A percentile compares a stretch with the other conserved stretches of the same genome.
Evolutionary conservation across 2,888 invertebrate species (phyloP).

Genomic region (Leptopilina syphax): DNA sequence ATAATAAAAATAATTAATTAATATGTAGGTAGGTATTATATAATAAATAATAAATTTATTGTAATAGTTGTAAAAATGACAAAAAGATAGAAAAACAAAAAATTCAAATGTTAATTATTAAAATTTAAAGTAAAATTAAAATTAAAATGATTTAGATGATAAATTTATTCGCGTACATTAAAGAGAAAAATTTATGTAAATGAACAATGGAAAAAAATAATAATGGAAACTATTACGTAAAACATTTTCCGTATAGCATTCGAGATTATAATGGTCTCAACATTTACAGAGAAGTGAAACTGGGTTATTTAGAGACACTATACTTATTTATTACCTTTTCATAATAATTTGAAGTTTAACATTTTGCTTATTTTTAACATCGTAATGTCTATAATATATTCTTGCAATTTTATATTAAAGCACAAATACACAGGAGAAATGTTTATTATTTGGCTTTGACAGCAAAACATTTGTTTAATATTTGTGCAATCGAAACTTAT

Average conservation of each 20-base stretch:
- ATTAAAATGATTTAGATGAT: too few relatives aligned
- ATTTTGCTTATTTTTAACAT: constrained; percentile 25
- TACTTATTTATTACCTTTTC: constrained; percentile 31
- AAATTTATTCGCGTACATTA: neutral
- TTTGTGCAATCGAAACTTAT: too few relatives aligned
- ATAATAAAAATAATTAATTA: too few relatives aligned
- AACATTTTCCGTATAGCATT: constrained; percentile 2
- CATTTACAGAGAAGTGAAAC: constrained; percentile 38
- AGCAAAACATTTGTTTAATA: too few relatives aligned
- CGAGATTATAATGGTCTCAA: constrained; percentile 25
- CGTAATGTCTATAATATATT: constrained; percentile 22
- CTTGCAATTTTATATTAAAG: neutral
- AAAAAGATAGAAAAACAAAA: too few relatives aligned
- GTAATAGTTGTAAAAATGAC: too few relatives aligned
- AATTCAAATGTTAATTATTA: too few relatives aligned
- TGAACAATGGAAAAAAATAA: neutral
- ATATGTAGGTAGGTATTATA: too few relatives aligned
- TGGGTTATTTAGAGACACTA: constrained; percentile 31
- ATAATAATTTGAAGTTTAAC: constrained; percentile 18
- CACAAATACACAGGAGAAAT: neutral
- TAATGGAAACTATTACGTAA: constrained; percentile 9
- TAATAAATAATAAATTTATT: too few relatives aligned
- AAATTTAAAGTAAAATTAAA: too few relatives aligned
- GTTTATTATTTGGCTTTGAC: too few relatives aligned
- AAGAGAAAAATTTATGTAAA: neutral